Evolutionary conservation across 2,888 invertebrate species (phyloP).

Genomic region (Drosophila phalerata): DNA sequence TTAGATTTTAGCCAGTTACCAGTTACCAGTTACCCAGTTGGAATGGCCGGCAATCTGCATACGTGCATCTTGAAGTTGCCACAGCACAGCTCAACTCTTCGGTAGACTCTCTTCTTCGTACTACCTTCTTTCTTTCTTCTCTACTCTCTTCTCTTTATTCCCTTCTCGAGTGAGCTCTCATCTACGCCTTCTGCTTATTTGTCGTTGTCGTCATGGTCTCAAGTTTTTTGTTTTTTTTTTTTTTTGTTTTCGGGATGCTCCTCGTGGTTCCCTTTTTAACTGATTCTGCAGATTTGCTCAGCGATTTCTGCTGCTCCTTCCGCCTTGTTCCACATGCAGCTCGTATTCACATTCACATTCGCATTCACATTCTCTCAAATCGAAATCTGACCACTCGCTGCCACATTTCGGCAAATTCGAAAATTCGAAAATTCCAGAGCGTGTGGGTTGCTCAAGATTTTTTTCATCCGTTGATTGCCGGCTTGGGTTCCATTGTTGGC

Average conservation of each 20-base stretch:
- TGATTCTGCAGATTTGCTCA: slow-evolving; percentile 51
- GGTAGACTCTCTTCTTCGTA: not conserved
- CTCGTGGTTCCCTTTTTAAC: slow-evolving; percentile 50
- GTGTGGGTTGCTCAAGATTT: slow-evolving; percentile 71
- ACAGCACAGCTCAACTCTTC: slow-evolving; percentile 24
- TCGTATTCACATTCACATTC: slow-evolving; percentile 4
- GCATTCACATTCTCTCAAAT: slow-evolving; percentile 25
- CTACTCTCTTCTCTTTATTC: not conserved
- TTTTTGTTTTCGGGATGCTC: slow-evolving; percentile 7
- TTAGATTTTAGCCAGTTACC: slow-evolving; percentile 27
- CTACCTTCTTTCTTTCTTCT: not conserved
- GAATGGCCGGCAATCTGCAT: slow-evolving; percentile 77
- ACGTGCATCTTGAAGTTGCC: slow-evolving; percentile 76
- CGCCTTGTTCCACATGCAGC: slow-evolving; percentile 51
- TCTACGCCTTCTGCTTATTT: slow-evolving; percentile 64
- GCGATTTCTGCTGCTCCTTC: slow-evolving; percentile 50
- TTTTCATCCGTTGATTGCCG: slow-evolving; percentile 33
- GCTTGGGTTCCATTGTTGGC: slow-evolving; percentile 44
- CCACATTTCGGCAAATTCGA: slow-evolving; percentile 47
- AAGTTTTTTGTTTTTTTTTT: slow-evolving; percentile 5
- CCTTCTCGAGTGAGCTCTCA: slow-evolving; percentile 31
- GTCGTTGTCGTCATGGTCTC: slow-evolving; percentile 59
- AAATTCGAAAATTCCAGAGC: slow-evolving; percentile 39
- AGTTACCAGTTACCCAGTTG: slow-evolving; percentile 46
- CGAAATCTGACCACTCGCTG: slow-evolving; percentile 53